phyloP scores from a whole-genome alignment of 2,888 invertebrate genomes.

The Thera obeliscata region DNA sequence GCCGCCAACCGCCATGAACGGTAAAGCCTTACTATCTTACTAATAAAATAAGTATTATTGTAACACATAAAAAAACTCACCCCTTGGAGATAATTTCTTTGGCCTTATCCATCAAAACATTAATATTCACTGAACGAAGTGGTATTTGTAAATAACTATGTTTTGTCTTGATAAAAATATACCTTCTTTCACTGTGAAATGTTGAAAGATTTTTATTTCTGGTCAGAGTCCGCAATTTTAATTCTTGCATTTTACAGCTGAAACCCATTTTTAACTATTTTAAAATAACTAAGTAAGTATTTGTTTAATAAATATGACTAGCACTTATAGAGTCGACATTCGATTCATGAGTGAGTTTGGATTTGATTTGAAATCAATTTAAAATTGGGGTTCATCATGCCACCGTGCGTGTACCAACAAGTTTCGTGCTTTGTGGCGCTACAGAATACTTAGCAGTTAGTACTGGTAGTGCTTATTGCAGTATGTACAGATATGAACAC shows the following conservation, averaged over 20 bases:
- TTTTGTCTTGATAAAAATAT: constrained; percentile 8
- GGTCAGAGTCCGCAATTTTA: constrained; percentile 18
- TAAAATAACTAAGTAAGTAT: neutral
- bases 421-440: constrained; percentile 40
- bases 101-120: constrained; percentile 26
- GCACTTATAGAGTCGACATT: neutral
- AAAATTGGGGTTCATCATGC: constrained; percentile 5
- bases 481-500: constrained; percentile 20
- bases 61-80: constrained; percentile 8
- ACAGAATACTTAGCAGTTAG: constrained; percentile 21
- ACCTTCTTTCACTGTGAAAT: constrained; percentile 10
- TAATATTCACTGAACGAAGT: constrained; percentile 11
- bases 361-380: neutral
- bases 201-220: constrained; percentile 18
- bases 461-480: neutral
- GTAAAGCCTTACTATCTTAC: no score
- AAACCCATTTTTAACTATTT: constrained; percentile 37
- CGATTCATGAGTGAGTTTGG: neutral
- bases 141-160: constrained; percentile 12
- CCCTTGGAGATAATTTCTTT: constrained; percentile 11
- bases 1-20: no score
- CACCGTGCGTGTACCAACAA: constrained; percentile 56
- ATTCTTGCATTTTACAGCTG: constrained; percentile 37
- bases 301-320: constrained; percentile 4
- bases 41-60: neutral